A percentile compares a stretch with the other conserved stretches of the same genome.
phyloP scores from a whole-genome alignment of 2,113 vertebrate species.

The Silurus meridionalis region DNA sequence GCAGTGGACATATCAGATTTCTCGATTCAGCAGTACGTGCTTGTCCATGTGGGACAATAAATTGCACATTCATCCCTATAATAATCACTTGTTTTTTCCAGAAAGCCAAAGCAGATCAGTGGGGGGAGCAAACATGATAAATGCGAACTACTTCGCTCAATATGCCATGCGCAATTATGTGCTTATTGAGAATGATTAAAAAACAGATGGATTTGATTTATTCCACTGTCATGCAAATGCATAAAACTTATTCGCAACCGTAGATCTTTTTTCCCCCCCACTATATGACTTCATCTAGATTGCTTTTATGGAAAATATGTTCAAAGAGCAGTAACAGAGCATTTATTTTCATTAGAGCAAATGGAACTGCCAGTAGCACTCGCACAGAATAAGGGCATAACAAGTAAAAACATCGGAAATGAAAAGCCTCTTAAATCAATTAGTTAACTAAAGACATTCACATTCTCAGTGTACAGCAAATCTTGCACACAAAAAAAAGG shows the following conservation, averaged over 20 bases:
- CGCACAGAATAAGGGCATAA: constrained; percentile 33
- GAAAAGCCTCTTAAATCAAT: constrained; percentile 31
- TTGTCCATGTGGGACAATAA: constrained; percentile 42
- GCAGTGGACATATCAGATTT: constrained; percentile 33
- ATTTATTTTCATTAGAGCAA: constrained; percentile 54
- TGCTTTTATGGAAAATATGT: constrained; percentile 42
- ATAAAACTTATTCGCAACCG: constrained; percentile 42
- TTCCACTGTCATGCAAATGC: constrained; percentile 53
- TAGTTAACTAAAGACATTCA: constrained; percentile 34
- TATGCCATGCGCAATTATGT: constrained; percentile 45
- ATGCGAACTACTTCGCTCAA: constrained; percentile 42
- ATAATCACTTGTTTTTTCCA: constrained; percentile 39
- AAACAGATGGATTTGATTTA: constrained; percentile 53
- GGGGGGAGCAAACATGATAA: constrained; percentile 29
- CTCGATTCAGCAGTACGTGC: constrained; percentile 44
- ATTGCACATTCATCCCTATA: constrained; percentile 49
- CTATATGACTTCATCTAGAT: constrained; percentile 33
- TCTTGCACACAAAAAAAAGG: constrained; percentile 26
- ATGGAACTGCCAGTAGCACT: constrained; percentile 30
- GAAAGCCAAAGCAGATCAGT: constrained; percentile 36
- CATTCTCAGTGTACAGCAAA: constrained; percentile 30
- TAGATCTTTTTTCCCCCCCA: neutral
- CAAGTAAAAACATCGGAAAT: constrained; percentile 40
- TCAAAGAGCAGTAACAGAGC: constrained; percentile 18
- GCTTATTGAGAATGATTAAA: constrained; percentile 52